Evolutionary conservation across 2,797 vertebrate genomes (phyloP).

Genomic region (Syngnathus rostellatus): DNA sequence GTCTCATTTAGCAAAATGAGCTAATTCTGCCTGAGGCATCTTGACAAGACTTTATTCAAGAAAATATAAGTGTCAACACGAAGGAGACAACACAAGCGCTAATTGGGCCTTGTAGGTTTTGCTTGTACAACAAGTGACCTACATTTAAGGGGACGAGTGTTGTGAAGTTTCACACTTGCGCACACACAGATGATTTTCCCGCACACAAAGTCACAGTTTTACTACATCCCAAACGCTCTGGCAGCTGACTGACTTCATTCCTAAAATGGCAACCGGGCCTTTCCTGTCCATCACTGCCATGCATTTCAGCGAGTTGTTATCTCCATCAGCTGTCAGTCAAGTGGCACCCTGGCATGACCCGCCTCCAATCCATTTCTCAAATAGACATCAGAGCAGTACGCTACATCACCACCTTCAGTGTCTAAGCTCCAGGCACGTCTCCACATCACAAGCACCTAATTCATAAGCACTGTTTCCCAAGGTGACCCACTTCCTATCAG

Average conservation of each 20-base stretch:
- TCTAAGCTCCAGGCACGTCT: background rate
- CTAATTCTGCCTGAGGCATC: slow-evolving; percentile 10
- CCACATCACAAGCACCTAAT: slow-evolving; percentile 2
- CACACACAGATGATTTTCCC: background rate
- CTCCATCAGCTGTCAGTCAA: slow-evolving; percentile 1
- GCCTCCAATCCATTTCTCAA: background rate
- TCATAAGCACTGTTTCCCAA: background rate
- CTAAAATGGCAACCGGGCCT: background rate
- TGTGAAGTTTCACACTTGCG: background rate
- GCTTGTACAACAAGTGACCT: slow-evolving; percentile 1
- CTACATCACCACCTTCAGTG: slow-evolving; percentile 2
- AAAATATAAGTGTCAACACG: slow-evolving; percentile 14
- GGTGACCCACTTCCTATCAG: slow-evolving; percentile 5
- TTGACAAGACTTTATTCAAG: slow-evolving; percentile 3
- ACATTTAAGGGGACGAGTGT: slow-evolving; percentile 2
- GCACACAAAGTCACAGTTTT: background rate
- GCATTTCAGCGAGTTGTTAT: background rate
- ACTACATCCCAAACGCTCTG: background rate
- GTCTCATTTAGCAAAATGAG: slow-evolving; percentile 3
- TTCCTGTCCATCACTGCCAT: background rate
- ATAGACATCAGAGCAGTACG: background rate
- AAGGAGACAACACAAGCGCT: background rate
- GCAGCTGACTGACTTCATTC: too few relatives aligned
- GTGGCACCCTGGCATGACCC: background rate
- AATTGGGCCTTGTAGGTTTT: background rate